Evolutionary conservation across 2,888 invertebrate species (phyloP), one percentile per base, ranked within the genome.

Genomic region (Phrixothrix hirtus): DNA sequence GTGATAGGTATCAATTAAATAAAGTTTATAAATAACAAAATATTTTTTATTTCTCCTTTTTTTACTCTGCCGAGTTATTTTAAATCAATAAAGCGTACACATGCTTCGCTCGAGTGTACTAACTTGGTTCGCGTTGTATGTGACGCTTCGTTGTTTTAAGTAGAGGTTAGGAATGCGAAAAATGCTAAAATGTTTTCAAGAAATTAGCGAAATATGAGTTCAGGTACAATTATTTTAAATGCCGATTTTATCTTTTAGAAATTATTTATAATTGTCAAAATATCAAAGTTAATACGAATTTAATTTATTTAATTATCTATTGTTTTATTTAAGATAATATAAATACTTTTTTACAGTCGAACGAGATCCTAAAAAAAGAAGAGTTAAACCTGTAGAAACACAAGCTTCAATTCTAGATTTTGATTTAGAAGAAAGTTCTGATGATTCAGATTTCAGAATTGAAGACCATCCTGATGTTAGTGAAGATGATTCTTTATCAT

Each of bases 381-480:
- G 85, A 70, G 89, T 91, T 25, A 93, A 90, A 73, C 91, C 88
- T 55, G 88, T 85, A 50, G 87, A 83, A 69, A 84, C 86, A 5
- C 83, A 85, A 30, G 86, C 88, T 58, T 86, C 89, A 4, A 77
- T 92, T 47, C 76, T 91, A 39, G 89, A 91, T 73, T 89, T 92
- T 65, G 92, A 92, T 77, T 80, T 92, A 52, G 94, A 89, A 26
- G 92, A 92, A 73, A 94, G 94, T 71, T 93, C 93, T 0, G 94
- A 95, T 72, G 95, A 95, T 75, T 95, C 94, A 53, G 95, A 95
- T 77, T 95, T 95, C 76, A 84, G 94, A 44, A 92, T 92, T 51
- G 92, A 92, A 72, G 91, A 91, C 72, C 90, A 90, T 68, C 83
- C 83, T 46, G 86, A 86, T 60, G 86, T 88, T 63, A 89, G 88